These are phyloP conservation scores for Taeniopygia guttata DNA, from an alignment of 2,797 vertebrate genomes.

Conservation along the genomic window DNA sequence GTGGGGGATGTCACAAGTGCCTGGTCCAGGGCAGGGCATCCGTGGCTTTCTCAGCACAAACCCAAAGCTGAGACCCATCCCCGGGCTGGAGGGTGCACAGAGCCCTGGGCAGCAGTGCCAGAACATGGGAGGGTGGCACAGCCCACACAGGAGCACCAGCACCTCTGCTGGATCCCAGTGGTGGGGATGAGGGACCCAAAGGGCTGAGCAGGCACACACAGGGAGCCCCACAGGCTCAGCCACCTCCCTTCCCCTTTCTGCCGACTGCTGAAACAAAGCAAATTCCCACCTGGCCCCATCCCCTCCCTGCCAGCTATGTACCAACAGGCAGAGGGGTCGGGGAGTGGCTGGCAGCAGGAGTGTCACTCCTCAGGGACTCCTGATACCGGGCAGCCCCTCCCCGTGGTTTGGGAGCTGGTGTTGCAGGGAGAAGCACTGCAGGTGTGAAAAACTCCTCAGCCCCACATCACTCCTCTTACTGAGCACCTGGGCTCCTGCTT, in stretches of 20 bases:
- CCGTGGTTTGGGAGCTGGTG: background rate
- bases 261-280: background rate
- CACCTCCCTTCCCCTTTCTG: background rate
- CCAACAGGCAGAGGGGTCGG: background rate
- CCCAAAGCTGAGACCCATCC: background rate
- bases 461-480: background rate
- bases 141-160: background rate
- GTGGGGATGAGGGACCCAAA: background rate
- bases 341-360: background rate
- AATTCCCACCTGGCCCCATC: background rate
- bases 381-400: background rate
- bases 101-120: background rate
- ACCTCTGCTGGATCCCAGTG: rapidly evolving
- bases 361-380: background rate
- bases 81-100: rapidly evolving
- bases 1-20: rapidly evolving
- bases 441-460: background rate
- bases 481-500: rapidly evolving
- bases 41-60: background rate
- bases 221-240: background rate
- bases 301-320: background rate
- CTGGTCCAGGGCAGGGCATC: background rate
- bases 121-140: rapidly evolving
- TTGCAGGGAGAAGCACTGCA: background rate
- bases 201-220: background rate